These are phyloP conservation scores for Tortricodes alternella DNA, from an alignment of 2,888 invertebrate species.

Conservation along the genomic window DNA sequence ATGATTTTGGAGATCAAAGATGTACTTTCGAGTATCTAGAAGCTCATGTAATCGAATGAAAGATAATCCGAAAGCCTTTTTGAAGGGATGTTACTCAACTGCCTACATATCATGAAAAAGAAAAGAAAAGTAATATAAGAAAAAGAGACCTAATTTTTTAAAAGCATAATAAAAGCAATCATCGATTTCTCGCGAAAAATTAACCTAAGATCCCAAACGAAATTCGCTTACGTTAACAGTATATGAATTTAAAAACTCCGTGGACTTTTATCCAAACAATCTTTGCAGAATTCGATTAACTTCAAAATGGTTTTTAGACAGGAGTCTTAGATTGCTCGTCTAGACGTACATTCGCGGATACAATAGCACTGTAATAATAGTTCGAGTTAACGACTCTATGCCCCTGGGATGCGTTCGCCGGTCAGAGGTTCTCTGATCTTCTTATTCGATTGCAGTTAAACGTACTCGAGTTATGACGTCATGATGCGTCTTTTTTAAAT, in stretches of 20 bases:
- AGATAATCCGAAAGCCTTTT: too few species aligned
- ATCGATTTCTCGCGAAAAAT: too few species aligned
- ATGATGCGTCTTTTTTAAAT: background rate
- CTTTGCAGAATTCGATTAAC: constrained; percentile 3
- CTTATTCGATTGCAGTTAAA: constrained; percentile 25
- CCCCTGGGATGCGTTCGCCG: constrained; percentile 12
- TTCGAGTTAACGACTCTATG: constrained; percentile 14
- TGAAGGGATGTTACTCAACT: too few species aligned
- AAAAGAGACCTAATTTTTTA: too few species aligned
- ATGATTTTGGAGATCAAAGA: too few species aligned
- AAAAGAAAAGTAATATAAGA: too few species aligned
- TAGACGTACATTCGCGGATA: constrained; percentile 13
- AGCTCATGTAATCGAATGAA: too few species aligned
- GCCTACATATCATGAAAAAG: too few species aligned
- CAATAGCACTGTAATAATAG: constrained; percentile 10
- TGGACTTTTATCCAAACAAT: background rate
- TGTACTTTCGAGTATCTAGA: too few species aligned
- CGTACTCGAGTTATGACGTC: background rate
- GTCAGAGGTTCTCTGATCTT: background rate
- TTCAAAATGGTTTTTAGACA: constrained; percentile 8
- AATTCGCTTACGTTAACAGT: background rate
- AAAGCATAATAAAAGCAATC: too few species aligned
- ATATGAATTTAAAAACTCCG: background rate
- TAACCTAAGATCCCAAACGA: too few species aligned
- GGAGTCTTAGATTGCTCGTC: constrained; percentile 4